Percentiles rank a stretch among this genome's conserved stretches.
Evolutionary conservation across 2,113 vertebrate species (phyloP).

Genomic region (Sinocyclocheilus grahami): DNA sequence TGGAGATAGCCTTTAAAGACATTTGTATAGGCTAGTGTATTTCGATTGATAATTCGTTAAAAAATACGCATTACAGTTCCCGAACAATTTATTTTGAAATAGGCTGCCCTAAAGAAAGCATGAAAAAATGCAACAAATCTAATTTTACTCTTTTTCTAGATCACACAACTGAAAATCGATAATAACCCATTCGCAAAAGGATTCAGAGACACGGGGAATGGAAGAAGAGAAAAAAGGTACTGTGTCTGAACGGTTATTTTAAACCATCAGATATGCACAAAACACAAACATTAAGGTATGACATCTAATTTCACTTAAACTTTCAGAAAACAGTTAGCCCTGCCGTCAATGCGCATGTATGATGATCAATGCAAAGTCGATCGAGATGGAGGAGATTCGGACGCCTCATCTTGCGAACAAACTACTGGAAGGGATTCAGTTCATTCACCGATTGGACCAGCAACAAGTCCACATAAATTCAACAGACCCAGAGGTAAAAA

Average conservation of each 20-base stretch:
- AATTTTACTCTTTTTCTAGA: conserved; percentile 71
- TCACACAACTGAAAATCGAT: conserved; percentile 97
- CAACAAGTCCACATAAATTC: conserved; percentile 81
- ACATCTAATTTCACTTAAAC: conserved; percentile 32
- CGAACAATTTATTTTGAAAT: background rate
- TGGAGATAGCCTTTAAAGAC: background rate
- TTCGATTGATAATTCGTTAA: background rate
- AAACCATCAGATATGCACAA: background rate
- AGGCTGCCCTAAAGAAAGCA: no score
- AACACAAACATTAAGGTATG: background rate
- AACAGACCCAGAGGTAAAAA: conserved; percentile 79
- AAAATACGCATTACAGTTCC: background rate
- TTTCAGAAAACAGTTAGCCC: conserved; percentile 83
- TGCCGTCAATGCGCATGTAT: conserved; percentile 82
- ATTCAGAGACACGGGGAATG: conserved; percentile 94
- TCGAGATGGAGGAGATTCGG: conserved; percentile 86
- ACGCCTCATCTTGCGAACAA: conserved; percentile 85
- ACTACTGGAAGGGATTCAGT: conserved; percentile 76
- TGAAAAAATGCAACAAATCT: background rate
- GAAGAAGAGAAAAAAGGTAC: conserved; percentile 91
- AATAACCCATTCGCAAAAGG: conserved; percentile 97
- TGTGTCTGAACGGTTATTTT: background rate
- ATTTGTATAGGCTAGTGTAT: background rate
- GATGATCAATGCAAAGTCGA: conserved; percentile 84
- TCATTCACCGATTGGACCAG: conserved; percentile 78